Evolutionary conservation across 2,888 invertebrate species (phyloP).

Genomic region (Platycnemis pennipes): DNA sequence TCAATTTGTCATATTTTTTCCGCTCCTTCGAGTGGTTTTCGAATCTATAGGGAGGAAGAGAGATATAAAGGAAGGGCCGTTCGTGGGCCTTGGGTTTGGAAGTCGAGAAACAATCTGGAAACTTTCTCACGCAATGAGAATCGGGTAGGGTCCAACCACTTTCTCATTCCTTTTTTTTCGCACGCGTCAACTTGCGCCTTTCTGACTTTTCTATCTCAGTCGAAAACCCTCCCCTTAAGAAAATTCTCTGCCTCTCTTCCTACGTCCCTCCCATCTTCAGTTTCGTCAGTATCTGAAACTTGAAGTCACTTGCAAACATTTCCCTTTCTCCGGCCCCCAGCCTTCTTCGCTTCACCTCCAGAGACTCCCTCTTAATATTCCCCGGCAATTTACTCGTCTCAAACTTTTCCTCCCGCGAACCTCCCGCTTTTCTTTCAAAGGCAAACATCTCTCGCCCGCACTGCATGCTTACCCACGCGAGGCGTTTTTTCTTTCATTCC

Average conservation of each 20-base stretch:
- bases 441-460: neutral
- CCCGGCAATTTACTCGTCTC: neutral
- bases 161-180: neutral
- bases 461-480: neutral
- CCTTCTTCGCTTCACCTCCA: neutral
- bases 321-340: neutral
- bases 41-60: neutral
- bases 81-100: too few species aligned
- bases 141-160: neutral
- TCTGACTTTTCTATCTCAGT: neutral
- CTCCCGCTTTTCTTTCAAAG: neutral
- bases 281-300: neutral
- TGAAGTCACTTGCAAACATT: neutral
- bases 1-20: constrained; percentile 13
- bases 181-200: neutral
- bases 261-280: neutral
- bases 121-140: neutral
- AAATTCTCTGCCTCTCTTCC: neutral
- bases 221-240: neutral
- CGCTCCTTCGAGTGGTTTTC: neutral
- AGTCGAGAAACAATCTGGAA: constrained; percentile 19
- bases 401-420: neutral
- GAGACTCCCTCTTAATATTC: neutral
- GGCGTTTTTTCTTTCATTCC: neutral
- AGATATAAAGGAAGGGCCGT: too few species aligned